Conservation (phyloP, 2,113 vertebrate species). For the Paramisgurnus dabryanus region DNA sequence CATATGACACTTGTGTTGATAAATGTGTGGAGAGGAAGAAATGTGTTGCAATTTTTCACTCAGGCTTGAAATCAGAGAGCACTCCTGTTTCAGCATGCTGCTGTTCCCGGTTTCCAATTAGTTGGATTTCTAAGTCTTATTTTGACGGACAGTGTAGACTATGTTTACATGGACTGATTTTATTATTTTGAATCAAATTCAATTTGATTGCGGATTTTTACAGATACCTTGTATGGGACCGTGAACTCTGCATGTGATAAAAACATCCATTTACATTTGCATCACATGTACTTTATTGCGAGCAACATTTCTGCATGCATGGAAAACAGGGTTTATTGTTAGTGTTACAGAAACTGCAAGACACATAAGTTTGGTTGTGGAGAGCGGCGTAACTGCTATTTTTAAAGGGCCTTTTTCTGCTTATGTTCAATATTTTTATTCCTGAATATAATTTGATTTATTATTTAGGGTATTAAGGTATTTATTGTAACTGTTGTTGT, state of each 20-base stretch:
- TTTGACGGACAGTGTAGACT: neutral
- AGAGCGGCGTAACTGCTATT: neutral
- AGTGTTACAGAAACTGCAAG: neutral
- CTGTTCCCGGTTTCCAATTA: neutral
- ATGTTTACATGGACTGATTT: neutral
- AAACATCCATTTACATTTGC: neutral
- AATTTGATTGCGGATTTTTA: neutral
- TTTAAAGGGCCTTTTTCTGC: neutral
- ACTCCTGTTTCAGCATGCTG: neutral
- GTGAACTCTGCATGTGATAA: neutral
- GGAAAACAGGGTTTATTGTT: neutral
- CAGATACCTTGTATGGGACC: neutral
- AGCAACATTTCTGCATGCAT: neutral
- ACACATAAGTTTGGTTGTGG: neutral
- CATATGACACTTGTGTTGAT: neutral
- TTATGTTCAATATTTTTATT: too few species aligned
- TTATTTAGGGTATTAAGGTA: too few species aligned
- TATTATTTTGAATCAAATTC: neutral
- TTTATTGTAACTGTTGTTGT: neutral
- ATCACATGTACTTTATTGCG: neutral
- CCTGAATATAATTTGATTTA: too few species aligned
- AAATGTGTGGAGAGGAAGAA: neutral
- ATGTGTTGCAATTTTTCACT: neutral
- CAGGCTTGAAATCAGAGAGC: neutral
- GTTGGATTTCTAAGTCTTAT: neutral